Conservation (phyloP, 2,113 vertebrate genomes). For the Numida meleagris region DNA sequence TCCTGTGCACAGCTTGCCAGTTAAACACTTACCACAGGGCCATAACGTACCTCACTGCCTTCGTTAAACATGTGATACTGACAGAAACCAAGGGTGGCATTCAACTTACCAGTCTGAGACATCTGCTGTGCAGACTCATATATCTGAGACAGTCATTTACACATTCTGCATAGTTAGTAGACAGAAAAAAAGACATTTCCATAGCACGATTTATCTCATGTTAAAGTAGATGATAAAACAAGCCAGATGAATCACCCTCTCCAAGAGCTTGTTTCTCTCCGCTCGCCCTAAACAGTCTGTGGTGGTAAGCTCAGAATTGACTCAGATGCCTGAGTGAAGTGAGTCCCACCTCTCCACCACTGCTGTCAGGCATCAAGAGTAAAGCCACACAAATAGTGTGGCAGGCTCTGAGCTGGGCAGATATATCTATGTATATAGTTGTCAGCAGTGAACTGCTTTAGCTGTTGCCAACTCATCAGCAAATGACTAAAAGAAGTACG, state of each 20-base stretch:
- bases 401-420: not conserved
- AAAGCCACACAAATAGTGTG: not conserved
- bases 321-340: conserved; percentile 39
- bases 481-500: not conserved
- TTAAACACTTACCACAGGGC: not conserved
- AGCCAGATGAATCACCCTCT: conserved; percentile 62
- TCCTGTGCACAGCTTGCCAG: not conserved
- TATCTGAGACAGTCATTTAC: conserved; percentile 63
- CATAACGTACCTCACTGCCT: not conserved
- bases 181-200: conserved; percentile 61
- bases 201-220: conserved; percentile 49
- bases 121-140: conserved; percentile 5
- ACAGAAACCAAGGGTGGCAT: not conserved
- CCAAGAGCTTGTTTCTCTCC: conserved; percentile 49
- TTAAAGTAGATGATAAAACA: conserved; percentile 27
- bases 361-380: not conserved
- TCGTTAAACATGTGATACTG: not conserved
- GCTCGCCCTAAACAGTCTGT: conserved; percentile 52
- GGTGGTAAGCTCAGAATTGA: conserved; percentile 9
- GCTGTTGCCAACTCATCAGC: not conserved
- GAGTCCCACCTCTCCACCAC: not conserved
- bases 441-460: not conserved
- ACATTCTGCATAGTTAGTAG: conserved; percentile 63
- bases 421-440: not conserved
- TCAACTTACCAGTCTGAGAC: conserved; percentile 1